These are phyloP conservation scores for Urophycis tenuis DNA, from an alignment of 2,797 vertebrate genomes.

Conservation along the genomic window DNA sequence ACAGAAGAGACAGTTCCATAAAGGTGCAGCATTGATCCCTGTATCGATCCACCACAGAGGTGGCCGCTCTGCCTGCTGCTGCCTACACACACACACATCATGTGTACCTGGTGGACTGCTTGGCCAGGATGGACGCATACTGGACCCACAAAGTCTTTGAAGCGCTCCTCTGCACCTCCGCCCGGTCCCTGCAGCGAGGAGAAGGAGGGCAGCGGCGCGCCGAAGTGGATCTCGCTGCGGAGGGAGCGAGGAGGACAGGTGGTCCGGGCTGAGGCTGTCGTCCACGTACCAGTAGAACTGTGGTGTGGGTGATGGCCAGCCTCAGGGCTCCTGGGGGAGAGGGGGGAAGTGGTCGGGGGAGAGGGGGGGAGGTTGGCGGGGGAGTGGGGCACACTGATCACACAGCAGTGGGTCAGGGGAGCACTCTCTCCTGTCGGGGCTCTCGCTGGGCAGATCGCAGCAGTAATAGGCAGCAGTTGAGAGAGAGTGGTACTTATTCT, in stretches of 20 bases:
- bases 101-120: conserved; percentile 89
- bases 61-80: no score
- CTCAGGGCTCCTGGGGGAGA: conserved; percentile 79
- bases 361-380: no score
- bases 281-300: conserved; percentile 99
- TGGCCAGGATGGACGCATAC: conserved; percentile 85
- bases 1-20: background rate
- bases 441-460: background rate
- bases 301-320: conserved; percentile 94
- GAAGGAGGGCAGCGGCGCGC: conserved; percentile 88
- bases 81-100: background rate
- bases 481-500: background rate
- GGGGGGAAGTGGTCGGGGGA: background rate
- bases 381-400: background rate
- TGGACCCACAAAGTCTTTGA: conserved; percentile 91
- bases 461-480: background rate
- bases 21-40: background rate
- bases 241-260: conserved; percentile 86
- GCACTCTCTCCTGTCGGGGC: background rate
- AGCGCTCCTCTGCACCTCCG: conserved; percentile 85
- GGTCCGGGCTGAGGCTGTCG: conserved; percentile 83
- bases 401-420: background rate
- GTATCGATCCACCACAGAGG: no score
- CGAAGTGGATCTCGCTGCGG: conserved; percentile 92
- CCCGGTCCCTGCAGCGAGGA: conserved; percentile 90